Conservation (phyloP, 2,888 invertebrate species). For the Schizaphis graminum region DNA sequence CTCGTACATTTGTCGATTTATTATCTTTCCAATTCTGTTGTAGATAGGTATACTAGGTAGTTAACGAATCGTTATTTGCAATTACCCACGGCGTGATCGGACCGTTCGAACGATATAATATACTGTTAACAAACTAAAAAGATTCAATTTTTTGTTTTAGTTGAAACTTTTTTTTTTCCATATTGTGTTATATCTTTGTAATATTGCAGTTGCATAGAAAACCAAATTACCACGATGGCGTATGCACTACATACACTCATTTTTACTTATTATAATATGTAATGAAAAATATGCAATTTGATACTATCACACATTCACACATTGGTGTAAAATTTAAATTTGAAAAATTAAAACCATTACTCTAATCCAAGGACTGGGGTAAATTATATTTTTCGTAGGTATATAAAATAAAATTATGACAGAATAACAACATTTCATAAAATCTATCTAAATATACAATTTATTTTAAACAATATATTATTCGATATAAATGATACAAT, state of each 20-base stretch:
- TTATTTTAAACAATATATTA: neutral
- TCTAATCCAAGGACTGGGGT: neutral
- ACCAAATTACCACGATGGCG: neutral
- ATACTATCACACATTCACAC: neutral
- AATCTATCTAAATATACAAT: neutral
- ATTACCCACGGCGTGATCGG: neutral
- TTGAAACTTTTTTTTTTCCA: neutral
- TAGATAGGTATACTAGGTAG: neutral
- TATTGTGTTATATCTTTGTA: neutral
- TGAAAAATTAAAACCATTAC: neutral
- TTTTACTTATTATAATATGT: neutral
- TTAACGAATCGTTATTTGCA: neutral
- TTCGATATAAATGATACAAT: neutral
- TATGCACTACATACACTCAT: neutral
- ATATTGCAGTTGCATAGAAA: neutral
- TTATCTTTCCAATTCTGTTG: neutral
- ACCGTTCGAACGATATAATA: neutral
- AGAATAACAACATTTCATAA: neutral
- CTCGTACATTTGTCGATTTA: neutral
- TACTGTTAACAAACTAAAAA: neutral
- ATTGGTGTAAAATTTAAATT: neutral
- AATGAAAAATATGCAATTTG: neutral
- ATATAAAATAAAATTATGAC: neutral
- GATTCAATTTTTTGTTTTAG: neutral
- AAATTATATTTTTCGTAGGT: neutral